These are phyloP conservation scores for Musca domestica DNA, from an alignment of 1,140 invertebrate species.

Conservation along the genomic window DNA sequence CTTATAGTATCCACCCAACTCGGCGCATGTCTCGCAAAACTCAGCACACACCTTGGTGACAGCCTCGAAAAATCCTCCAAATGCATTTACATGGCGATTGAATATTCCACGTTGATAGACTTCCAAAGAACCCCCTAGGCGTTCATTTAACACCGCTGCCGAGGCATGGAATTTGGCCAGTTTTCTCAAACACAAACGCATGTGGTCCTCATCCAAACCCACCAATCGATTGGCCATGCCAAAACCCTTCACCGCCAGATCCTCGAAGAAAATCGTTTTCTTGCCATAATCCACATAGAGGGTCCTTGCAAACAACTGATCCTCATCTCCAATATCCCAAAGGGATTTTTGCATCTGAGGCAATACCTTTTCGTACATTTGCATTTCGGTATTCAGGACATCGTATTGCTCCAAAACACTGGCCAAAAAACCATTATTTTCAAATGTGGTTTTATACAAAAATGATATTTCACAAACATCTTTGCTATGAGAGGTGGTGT, in stretches of 20 bases:
- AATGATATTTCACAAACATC: conserved; percentile 25
- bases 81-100: conserved; percentile 36
- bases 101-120: conserved; percentile 40
- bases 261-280: conserved; percentile 41
- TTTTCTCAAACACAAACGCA: conserved; percentile 56
- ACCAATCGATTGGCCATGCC: conserved; percentile 56
- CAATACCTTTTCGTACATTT: conserved; percentile 41
- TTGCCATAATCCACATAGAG: conserved; percentile 34
- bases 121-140: conserved; percentile 31
- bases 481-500: conserved; percentile 11
- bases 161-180: conserved; percentile 60
- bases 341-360: conserved; percentile 35
- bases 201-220: conserved; percentile 56
- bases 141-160: conserved; percentile 42
- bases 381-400: conserved; percentile 36
- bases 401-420: conserved; percentile 33
- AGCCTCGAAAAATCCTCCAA: conserved; percentile 34
- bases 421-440: conserved; percentile 28
- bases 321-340: conserved; percentile 29
- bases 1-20: conserved; percentile 30
- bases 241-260: conserved; percentile 55
- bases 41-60: conserved; percentile 27
- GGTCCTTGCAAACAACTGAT: conserved; percentile 37
- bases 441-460: conserved; percentile 33
- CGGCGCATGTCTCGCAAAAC: conserved; percentile 24